Conservation (phyloP, 2,797 vertebrate species). For the Euthynnus affinis region DNA sequence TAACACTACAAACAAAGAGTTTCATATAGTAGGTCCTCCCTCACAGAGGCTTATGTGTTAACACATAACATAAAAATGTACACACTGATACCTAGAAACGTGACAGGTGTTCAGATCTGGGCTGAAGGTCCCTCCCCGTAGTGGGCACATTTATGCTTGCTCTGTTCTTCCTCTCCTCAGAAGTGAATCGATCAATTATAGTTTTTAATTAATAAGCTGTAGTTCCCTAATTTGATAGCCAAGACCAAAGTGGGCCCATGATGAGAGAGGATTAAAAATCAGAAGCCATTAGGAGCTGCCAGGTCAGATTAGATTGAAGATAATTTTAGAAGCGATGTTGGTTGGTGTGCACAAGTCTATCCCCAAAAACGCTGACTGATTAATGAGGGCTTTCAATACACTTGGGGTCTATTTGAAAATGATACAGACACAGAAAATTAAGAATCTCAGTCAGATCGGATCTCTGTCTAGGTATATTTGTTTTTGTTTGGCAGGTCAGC, state of each 20-base stretch:
- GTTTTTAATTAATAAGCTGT: constrained; percentile 55
- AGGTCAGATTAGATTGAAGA: constrained; percentile 61
- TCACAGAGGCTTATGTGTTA: constrained; percentile 4
- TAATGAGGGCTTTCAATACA: constrained; percentile 31
- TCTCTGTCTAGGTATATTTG: background rate
- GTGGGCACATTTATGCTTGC: constrained; percentile 17
- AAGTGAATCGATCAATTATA: constrained; percentile 57
- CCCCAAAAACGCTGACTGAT: constrained; percentile 29
- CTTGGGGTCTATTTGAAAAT: constrained; percentile 11
- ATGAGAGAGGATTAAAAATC: constrained; percentile 62
- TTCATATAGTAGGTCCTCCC: background rate
- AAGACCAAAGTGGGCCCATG: constrained; percentile 35
- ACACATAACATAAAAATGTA: constrained; percentile 14
- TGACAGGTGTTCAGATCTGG: constrained; percentile 9
- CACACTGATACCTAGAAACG: background rate
- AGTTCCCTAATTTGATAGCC: constrained; percentile 43
- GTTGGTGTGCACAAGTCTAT: constrained; percentile 21
- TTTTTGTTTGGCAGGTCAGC: background rate
- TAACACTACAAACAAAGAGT: constrained; percentile 16
- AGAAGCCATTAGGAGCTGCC: constrained; percentile 58
- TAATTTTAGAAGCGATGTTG: constrained; percentile 37
- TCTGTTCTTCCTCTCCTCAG: constrained; percentile 18
- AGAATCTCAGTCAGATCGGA: constrained; percentile 1
- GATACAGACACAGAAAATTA: background rate
- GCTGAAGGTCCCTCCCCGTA: background rate